Evolutionary conservation across 2,113 vertebrate species (phyloP).

Genomic region (Tauraco erythrolophus): DNA sequence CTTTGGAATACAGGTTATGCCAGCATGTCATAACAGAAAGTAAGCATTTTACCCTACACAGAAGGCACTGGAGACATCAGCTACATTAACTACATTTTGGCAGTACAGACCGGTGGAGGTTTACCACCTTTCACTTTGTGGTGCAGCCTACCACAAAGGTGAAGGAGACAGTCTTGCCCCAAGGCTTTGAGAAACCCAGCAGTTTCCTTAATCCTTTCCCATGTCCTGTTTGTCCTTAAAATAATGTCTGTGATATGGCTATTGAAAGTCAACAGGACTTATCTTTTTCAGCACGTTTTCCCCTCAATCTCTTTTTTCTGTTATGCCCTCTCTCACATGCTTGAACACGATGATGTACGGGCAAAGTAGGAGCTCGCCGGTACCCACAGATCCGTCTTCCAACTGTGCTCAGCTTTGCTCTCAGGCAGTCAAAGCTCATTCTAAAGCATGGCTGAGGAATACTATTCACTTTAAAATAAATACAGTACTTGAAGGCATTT

Average conservation of each 20-base stretch:
- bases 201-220: not conserved
- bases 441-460: not conserved
- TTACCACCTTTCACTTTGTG: not conserved
- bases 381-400: not conserved
- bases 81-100: not conserved
- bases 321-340: not conserved
- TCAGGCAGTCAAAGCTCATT: not conserved
- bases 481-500: not conserved
- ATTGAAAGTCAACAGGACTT: not conserved
- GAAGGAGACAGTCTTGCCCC: not conserved
- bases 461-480: not conserved
- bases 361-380: rapidly evolving
- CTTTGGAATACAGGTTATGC: not conserved
- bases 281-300: not conserved
- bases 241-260: not conserved
- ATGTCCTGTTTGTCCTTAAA: not conserved
- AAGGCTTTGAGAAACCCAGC: not conserved
- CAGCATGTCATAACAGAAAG: not conserved
- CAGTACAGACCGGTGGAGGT: not conserved
- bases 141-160: not conserved
- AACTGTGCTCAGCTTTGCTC: not conserved
- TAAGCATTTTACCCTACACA: not conserved
- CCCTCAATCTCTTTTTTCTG: not conserved
- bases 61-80: not conserved
- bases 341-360: not conserved